These are phyloP conservation scores for Sphinx pinastri DNA, from an alignment of 2,888 invertebrate species.

Conservation along the genomic window DNA sequence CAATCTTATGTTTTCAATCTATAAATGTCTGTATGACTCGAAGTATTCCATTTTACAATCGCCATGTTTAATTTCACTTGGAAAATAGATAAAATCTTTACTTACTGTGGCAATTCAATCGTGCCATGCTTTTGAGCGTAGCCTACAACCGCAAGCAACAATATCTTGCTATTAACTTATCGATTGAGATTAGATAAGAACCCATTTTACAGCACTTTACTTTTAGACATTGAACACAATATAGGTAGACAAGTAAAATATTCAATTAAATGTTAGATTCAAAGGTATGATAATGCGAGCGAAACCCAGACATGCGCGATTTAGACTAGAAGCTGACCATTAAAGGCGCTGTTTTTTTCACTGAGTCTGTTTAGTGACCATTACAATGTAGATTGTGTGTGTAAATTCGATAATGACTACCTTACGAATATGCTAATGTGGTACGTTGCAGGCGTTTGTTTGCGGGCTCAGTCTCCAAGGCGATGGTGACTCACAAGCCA, in stretches of 20 bases:
- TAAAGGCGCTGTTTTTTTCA: conserved; percentile 2
- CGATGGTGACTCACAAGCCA: conserved; percentile 64
- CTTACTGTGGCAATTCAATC: neutral
- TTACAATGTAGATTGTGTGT: conserved; percentile 15
- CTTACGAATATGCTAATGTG: conserved; percentile 69
- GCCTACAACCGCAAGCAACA: neutral
- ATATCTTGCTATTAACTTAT: neutral
- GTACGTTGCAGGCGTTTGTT: conserved; percentile 51
- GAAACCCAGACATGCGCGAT: neutral
- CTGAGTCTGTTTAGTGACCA: neutral
- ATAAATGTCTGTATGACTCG: neutral
- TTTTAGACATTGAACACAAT: neutral
- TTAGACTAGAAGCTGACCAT: neutral
- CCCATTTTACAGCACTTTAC: neutral
- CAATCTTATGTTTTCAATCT: conserved; percentile 9
- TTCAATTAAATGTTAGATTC: neutral
- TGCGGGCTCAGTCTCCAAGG: conserved; percentile 58
- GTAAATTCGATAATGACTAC: conserved; percentile 61
- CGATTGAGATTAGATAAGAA: conserved; percentile 4
- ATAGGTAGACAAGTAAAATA: neutral
- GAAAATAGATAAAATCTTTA: conserved; percentile 12
- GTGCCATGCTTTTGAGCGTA: neutral
- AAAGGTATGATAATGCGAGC: neutral
- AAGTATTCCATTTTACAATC: neutral
- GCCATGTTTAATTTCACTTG: neutral